Evolutionary conservation across 2,888 invertebrate genomes (phyloP).

Genomic region (Aspidiotus destructor): DNA sequence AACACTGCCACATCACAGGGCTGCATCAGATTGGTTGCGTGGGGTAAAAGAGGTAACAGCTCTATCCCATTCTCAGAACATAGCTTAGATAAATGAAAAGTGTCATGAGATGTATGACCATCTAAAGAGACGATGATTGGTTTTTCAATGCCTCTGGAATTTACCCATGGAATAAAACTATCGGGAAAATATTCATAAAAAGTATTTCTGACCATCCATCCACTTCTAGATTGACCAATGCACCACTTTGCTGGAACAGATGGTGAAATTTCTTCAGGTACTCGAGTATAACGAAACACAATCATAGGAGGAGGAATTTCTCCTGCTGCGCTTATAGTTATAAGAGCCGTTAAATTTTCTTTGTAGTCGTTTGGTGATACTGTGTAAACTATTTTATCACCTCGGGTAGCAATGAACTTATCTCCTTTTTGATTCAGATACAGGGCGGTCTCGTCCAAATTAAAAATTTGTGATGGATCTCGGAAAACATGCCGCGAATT

Average conservation of each 20-base stretch:
- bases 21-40: conserved; percentile 37
- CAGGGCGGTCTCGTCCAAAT: conserved; percentile 11
- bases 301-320: conserved; percentile 35
- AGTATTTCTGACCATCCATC: conserved; percentile 36
- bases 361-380: background rate
- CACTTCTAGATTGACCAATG: conserved; percentile 36
- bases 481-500: background rate
- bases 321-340: conserved; percentile 38
- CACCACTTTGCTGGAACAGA: conserved; percentile 36
- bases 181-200: conserved; percentile 37
- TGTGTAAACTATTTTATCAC: conserved; percentile 11
- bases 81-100: conserved; percentile 35
- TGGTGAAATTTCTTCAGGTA: conserved; percentile 35
- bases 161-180: conserved; percentile 36
- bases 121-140: conserved; percentile 41
- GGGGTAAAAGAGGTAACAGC: conserved; percentile 36
- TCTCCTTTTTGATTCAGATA: background rate
- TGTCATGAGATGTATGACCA: conserved; percentile 41
- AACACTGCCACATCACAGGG: conserved; percentile 37
- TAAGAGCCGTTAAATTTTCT: background rate
- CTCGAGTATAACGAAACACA: conserved; percentile 35
- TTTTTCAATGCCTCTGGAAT: conserved; percentile 37
- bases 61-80: conserved; percentile 35
- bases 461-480: background rate
- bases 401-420: conserved; percentile 4